Evolutionary conservation across 2,113 vertebrate genomes (phyloP).

Genomic region (Oceanites oceanicus): DNA sequence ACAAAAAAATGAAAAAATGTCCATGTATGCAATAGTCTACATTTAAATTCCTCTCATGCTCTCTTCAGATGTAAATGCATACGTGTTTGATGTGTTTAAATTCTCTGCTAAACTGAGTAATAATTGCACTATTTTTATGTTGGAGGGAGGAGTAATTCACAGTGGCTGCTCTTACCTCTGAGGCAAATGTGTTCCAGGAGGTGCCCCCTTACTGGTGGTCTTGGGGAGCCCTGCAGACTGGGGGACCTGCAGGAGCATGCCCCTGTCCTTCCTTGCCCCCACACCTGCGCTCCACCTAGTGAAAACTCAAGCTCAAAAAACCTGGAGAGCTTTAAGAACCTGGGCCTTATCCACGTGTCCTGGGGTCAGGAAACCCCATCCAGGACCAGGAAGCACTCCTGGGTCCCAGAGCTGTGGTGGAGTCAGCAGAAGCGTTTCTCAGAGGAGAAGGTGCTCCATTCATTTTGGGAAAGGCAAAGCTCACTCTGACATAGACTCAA

Average conservation of each 20-base stretch:
- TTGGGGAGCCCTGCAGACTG: background rate
- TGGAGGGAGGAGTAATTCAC: background rate
- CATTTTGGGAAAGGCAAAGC: background rate
- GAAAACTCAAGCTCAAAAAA: background rate
- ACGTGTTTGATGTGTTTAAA: background rate
- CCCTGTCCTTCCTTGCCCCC: background rate
- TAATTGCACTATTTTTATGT: background rate
- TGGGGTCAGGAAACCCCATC: background rate
- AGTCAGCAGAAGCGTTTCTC: background rate
- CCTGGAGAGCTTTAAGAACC: background rate
- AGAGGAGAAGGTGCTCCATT: background rate
- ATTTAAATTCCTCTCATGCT: background rate
- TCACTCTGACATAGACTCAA: background rate
- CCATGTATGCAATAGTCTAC: background rate
- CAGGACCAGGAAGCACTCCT: background rate
- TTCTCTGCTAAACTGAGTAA: background rate
- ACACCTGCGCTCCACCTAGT: background rate
- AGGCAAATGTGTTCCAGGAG: background rate
- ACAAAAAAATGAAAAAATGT: background rate
- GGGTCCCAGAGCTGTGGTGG: background rate
- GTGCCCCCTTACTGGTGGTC: no score
- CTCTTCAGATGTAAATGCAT: background rate
- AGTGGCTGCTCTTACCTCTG: background rate
- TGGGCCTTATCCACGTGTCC: background rate
- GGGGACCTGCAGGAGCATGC: background rate